Evolutionary conservation across 2,888 invertebrate genomes (phyloP), one percentile per base, ranked within the genome.

Genomic region (Amorpha juglandis): DNA sequence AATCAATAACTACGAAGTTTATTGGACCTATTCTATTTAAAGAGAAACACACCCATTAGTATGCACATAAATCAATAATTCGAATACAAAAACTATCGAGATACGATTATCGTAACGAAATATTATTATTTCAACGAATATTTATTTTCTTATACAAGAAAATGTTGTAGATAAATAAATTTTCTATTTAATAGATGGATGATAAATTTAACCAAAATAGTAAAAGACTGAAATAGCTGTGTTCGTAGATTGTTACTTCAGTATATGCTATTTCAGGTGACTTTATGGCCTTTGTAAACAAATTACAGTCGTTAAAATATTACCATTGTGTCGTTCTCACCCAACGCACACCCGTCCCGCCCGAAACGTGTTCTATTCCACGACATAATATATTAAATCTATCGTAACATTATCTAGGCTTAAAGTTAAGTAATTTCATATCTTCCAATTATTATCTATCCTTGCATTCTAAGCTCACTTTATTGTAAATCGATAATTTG

Each of bases 291-390:
- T 67, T 69, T 67, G 66, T 74, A 69, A 72, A 73, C 71, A 77
- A 78, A 74, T 71, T 74, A 75, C 78, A 79, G 75, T 72, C 55
- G 62, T 72, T 68, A 70, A 71, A 66, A 69, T 74, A 72, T 68
- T 77, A 53, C 45, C 79, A 80, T 82, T 81, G 82, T 73, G 78
- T 72, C 70, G 75, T 78, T 78, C 58, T 80, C 76, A 86, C 82
- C 81, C 79, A 89, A 90, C 89, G 90, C 90, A 91, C 90, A 90
- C 91, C 91, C 91, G 91, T 92, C 91, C 91, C 88, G 82, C 86
- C 86, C 85, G 81, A 76, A 87, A 89, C 89, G 90, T 92, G 92
- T 92, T 92, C 92, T 92, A 92, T 92, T 92, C 92, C 86, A 92
- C 92, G 92, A 92, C 91, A 88, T 88, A n/a, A n/a, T n/a, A 78